Percentiles rank a stretch among this genome's conserved stretches.
Conservation (phyloP, 92 coral and sea anemone genomes). For the Hydrozoanthus gracilis region DNA sequence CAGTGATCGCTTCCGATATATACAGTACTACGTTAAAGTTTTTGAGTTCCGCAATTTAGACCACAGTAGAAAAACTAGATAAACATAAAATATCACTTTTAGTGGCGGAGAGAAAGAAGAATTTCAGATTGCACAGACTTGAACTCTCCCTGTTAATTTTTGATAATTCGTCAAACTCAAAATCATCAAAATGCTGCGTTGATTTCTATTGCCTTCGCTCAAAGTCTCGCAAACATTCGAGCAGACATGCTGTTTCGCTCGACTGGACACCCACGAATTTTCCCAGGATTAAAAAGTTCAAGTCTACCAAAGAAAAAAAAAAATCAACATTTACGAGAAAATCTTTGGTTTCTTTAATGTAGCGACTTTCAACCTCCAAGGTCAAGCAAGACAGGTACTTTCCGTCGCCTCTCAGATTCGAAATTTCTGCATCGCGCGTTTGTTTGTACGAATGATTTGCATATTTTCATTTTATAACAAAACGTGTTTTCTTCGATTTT, state of each 20-base stretch:
- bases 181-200: no score
- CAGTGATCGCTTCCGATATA: neutral
- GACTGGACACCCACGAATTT: slow-evolving; percentile 10
- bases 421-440: slow-evolving; percentile 35
- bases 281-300: neutral
- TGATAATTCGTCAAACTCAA: no score
- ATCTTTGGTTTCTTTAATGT: neutral
- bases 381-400: neutral
- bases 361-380: no score
- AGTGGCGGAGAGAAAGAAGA: neutral
- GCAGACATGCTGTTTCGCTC: neutral
- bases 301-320: neutral
- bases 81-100: neutral
- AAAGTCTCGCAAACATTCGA: no score
- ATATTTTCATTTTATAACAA: slow-evolving; percentile 30
- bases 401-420: neutral
- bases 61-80: neutral
- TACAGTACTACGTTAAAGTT: neutral
- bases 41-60: neutral
- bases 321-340: neutral
- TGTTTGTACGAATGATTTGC: slow-evolving; percentile 31
- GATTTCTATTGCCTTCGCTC: no score
- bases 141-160: neutral
- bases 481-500: slow-evolving; percentile 48
- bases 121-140: neutral